phyloP scores from a whole-genome alignment of 2,888 invertebrate genomes.

The Calliopum simillimum region DNA sequence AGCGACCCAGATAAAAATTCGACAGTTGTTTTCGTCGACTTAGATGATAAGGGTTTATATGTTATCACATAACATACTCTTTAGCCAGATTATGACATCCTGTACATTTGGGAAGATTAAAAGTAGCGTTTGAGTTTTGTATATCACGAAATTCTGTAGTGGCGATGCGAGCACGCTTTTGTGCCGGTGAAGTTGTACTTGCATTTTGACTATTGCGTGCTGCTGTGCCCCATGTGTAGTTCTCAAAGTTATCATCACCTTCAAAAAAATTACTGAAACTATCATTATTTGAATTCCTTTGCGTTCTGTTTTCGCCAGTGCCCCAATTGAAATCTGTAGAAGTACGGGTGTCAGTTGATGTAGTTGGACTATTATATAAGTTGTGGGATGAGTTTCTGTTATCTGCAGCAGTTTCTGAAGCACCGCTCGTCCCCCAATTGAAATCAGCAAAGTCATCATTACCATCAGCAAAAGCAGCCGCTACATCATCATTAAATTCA shows the following conservation, averaged over 20 bases:
- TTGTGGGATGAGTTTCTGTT: neutral
- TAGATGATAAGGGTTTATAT: too few relatives aligned
- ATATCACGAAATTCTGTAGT: neutral
- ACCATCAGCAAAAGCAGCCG: conserved; percentile 54
- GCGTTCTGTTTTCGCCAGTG: conserved; percentile 37
- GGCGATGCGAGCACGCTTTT: conserved; percentile 26
- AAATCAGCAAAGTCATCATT: conserved; percentile 49
- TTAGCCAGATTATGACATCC: conserved; percentile 59
- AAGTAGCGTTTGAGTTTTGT: neutral
- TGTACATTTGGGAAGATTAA: conserved; percentile 52
- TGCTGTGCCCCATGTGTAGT: conserved; percentile 44
- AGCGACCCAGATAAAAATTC: too few relatives aligned
- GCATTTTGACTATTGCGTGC: conserved; percentile 19
- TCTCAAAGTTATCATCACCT: conserved; percentile 27
- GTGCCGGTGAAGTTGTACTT: neutral
- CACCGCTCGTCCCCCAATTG: neutral
- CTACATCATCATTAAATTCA: conserved; percentile 49
- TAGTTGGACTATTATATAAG: conserved; percentile 29
- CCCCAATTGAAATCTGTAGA: conserved; percentile 53
- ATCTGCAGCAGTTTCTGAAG: neutral
- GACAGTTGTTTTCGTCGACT: too few relatives aligned
- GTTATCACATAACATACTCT: conserved; percentile 44
- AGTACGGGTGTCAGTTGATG: conserved; percentile 36
- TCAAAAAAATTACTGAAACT: conserved; percentile 31
- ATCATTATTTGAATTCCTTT: conserved; percentile 26